Conservation (phyloP, 2,113 vertebrate species). For the Trochalopteron elliotii region DNA sequence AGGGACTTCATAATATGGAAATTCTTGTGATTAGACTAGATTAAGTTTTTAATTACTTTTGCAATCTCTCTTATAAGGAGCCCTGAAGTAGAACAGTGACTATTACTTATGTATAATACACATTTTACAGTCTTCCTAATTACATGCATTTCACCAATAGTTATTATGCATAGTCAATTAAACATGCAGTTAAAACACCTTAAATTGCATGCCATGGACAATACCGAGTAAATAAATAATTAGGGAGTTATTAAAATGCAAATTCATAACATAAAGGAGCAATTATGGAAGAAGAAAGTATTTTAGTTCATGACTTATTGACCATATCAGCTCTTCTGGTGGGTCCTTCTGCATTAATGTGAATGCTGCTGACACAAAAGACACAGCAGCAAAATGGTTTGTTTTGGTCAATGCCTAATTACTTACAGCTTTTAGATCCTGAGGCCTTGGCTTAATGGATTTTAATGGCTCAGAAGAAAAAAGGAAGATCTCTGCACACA, state of each 20-base stretch:
- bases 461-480: not conserved
- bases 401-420: not conserved
- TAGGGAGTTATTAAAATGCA: slow-evolving; percentile 47
- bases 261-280: slow-evolving; percentile 17
- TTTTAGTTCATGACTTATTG: not conserved
- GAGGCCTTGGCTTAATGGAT: not conserved
- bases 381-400: not conserved
- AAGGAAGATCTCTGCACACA: not conserved
- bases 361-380: not conserved
- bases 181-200: slow-evolving; percentile 10
- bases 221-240: slow-evolving; percentile 56
- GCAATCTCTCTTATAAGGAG: not conserved
- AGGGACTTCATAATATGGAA: not conserved
- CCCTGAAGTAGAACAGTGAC: not conserved
- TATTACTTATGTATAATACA: not conserved
- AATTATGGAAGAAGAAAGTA: not conserved
- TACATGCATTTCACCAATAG: slow-evolving; percentile 5
- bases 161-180: slow-evolving; percentile 48
- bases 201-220: slow-evolving; percentile 3
- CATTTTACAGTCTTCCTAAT: slow-evolving; percentile 22
- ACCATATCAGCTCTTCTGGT: slow-evolving; percentile 13
- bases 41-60: slow-evolving; percentile 27
- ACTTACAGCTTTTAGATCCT: not conserved
- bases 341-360: not conserved
- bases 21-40: not conserved